Evolutionary conservation across 2,888 invertebrate genomes (phyloP).

Genomic region (Eustalomyia histrio): DNA sequence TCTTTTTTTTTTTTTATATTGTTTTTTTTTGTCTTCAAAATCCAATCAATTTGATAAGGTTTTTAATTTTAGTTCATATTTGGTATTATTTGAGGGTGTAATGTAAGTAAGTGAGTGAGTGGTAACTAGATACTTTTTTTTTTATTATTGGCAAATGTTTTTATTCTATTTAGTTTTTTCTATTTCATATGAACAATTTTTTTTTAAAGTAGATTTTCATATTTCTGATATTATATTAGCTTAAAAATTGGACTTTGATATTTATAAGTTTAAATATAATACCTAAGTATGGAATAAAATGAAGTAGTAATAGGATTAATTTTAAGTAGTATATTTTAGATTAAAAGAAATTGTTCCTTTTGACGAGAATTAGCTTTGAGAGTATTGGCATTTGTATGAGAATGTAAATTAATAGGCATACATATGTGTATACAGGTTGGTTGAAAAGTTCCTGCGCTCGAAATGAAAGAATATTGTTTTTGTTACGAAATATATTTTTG

Average conservation of each 20-base stretch:
- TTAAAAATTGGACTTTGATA: constrained; percentile 44
- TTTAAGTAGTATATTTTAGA: neutral
- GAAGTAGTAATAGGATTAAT: neutral
- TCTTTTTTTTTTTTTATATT: neutral
- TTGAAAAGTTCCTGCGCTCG: no score
- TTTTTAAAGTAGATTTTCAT: constrained; percentile 22
- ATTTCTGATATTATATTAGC: constrained; percentile 37
- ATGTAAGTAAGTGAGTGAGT: constrained; percentile 45
- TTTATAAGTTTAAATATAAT: constrained; percentile 34
- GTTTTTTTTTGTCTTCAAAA: constrained; percentile 25
- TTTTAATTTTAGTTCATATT: constrained; percentile 44
- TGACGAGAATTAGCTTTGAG: neutral
- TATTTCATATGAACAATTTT: neutral
- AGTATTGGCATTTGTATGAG: neutral
- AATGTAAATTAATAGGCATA: no score
- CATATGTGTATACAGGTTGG: no score
- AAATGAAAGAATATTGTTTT: no score
- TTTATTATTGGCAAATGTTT: neutral
- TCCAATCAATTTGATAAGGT: constrained; percentile 63
- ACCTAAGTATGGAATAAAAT: constrained; percentile 3
- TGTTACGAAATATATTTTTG: no score
- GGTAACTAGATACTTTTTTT: constrained; percentile 59
- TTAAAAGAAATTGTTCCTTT: neutral
- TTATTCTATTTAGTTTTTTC: neutral
- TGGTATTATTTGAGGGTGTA: constrained; percentile 40